Percentiles rank a stretch among this genome's conserved stretches.
Evolutionary conservation across 2,888 invertebrate species (phyloP).

Genomic region (Gastrophysa polygoni): DNA sequence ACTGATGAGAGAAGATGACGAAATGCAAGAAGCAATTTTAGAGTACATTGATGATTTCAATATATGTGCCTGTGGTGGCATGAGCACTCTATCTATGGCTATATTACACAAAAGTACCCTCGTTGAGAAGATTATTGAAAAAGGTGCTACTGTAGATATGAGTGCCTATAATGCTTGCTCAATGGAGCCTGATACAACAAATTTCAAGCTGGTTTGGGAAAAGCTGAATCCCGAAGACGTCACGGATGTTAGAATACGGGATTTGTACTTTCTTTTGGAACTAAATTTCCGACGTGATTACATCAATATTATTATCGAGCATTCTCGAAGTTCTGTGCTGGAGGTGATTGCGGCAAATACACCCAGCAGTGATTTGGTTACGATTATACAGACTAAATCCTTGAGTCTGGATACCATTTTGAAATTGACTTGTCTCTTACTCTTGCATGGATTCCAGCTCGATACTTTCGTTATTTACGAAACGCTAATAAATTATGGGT

Average conservation of each 20-base stretch:
- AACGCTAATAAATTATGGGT: constrained; percentile 33
- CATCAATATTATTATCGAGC: constrained; percentile 35
- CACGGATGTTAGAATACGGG: constrained; percentile 20
- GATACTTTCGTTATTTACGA: constrained; percentile 25
- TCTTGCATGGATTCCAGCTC: constrained; percentile 29
- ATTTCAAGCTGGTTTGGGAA: constrained; percentile 39
- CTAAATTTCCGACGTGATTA: constrained; percentile 23
- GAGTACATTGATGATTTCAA: constrained; percentile 44
- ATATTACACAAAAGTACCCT: constrained; percentile 35
- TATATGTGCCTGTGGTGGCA: constrained; percentile 29
- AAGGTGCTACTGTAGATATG: constrained; percentile 37
- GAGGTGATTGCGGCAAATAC: constrained; percentile 27
- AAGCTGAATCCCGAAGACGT: constrained; percentile 23
- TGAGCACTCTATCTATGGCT: constrained; percentile 39
- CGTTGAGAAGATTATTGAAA: constrained; percentile 40
- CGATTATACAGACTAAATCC: constrained; percentile 16
- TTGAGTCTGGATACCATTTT: constrained; percentile 23
- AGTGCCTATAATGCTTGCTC: constrained; percentile 30
- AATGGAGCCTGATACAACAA: constrained; percentile 30
- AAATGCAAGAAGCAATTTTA: constrained; percentile 39
- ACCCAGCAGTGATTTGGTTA: constrained; percentile 17
- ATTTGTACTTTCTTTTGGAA: constrained; percentile 20
- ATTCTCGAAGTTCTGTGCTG: constrained; percentile 25
- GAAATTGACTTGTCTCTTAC: constrained; percentile 33
- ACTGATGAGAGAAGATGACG: constrained; percentile 27